Conservation (phyloP, 2,888 invertebrate genomes). For the Lepidonotus clava region DNA sequence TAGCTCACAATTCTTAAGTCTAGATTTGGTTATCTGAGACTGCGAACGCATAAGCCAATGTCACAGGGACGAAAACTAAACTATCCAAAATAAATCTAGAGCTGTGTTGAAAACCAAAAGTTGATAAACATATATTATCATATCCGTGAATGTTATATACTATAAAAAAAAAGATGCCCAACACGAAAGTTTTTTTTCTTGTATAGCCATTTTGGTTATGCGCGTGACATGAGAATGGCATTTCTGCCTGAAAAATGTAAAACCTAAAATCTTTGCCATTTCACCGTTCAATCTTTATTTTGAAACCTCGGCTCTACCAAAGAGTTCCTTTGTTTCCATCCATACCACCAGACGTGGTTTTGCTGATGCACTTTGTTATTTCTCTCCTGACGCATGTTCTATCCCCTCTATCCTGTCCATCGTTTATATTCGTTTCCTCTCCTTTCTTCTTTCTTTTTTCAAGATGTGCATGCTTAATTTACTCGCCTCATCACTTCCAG, state of each 20-base stretch:
- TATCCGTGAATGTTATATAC: too few relatives aligned
- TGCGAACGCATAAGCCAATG: too few relatives aligned
- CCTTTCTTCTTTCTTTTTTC: not conserved
- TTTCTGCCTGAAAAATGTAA: not conserved
- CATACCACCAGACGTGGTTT: not conserved
- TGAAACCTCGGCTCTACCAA: not conserved
- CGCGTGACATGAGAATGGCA: not conserved
- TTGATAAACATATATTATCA: too few relatives aligned
- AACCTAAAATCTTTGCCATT: not conserved
- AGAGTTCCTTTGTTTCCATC: not conserved
- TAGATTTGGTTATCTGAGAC: too few relatives aligned
- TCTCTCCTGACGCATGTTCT: slow-evolving; percentile 6
- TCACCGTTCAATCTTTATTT: not conserved
- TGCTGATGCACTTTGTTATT: slow-evolving; percentile 32
- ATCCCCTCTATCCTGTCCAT: not conserved
- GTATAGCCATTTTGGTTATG: too few relatives aligned
- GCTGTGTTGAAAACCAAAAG: too few relatives aligned
- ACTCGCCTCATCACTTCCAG: too few relatives aligned
- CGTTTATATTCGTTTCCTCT: not conserved
- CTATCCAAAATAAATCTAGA: too few relatives aligned
- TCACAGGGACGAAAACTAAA: too few relatives aligned
- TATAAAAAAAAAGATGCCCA: too few relatives aligned
- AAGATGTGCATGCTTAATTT: slow-evolving; percentile 33
- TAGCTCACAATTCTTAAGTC: too few relatives aligned
- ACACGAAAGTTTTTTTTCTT: too few relatives aligned